Evolutionary conservation across 1,140 invertebrate genomes (phyloP).

Genomic region (Asobara japonica): DNA sequence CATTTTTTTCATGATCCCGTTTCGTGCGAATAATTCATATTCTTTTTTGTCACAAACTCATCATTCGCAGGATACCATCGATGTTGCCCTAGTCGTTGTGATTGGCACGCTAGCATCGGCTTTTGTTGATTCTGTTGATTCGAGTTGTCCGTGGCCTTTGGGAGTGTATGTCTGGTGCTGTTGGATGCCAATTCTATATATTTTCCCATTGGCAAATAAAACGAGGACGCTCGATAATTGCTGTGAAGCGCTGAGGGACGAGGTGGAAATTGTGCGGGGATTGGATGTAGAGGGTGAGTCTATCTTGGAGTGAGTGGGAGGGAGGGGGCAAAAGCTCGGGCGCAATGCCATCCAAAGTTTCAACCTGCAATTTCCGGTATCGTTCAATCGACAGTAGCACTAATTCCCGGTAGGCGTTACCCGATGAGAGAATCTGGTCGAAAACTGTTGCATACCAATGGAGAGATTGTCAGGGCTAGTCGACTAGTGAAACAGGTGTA

Average conservation of each 20-base stretch:
- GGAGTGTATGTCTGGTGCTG: slow-evolving; percentile 8
- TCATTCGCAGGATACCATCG: too few species aligned
- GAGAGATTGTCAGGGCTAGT: not conserved
- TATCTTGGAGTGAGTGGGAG: not conserved
- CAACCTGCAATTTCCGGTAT: slow-evolving; percentile 34
- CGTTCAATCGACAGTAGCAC: slow-evolving; percentile 23
- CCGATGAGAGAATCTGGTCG: slow-evolving; percentile 5
- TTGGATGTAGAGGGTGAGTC: not conserved
- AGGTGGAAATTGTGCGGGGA: not conserved
- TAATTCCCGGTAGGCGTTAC: slow-evolving; percentile 32
- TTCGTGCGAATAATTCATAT: too few species aligned
- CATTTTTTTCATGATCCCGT: too few species aligned
- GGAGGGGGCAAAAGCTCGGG: not conserved
- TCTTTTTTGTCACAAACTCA: not conserved
- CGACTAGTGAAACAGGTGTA: not conserved
- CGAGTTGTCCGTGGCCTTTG: not conserved
- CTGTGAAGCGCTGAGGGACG: not conserved
- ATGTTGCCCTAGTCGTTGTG: not conserved
- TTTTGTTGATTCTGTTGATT: slow-evolving; percentile 39
- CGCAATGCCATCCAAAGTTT: slow-evolving; percentile 19
- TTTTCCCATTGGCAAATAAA: slow-evolving; percentile 10
- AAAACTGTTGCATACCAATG: slow-evolving; percentile 31
- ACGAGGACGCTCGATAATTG: slow-evolving; percentile 27
- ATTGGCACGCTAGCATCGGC: slow-evolving; percentile 20
- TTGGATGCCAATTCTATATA: not conserved